These are phyloP conservation scores for Galerucella pusilla DNA, from an alignment of 2,888 invertebrate genomes.

Conservation along the genomic window DNA sequence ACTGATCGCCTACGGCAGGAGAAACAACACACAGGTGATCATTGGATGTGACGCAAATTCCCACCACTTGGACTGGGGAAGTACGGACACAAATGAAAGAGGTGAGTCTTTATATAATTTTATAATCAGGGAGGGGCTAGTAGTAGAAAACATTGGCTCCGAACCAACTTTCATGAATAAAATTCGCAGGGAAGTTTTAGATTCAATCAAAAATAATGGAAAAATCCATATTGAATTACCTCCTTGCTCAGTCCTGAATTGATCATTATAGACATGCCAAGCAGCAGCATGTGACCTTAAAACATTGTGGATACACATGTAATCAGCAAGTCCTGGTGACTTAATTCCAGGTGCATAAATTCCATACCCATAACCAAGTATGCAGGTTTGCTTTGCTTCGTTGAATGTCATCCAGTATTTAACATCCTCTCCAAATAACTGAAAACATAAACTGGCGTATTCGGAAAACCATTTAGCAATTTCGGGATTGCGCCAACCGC, in stretches of 20 bases:
- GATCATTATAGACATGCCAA: slow-evolving; percentile 71
- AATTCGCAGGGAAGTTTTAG: no score
- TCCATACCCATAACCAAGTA: slow-evolving; percentile 47
- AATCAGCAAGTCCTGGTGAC: slow-evolving; percentile 68
- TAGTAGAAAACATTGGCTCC: no score
- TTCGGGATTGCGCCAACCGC: slow-evolving; percentile 23
- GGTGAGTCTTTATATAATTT: no score
- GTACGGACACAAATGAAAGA: no score
- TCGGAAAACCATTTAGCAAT: slow-evolving; percentile 62
- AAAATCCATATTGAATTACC: slow-evolving; percentile 32
- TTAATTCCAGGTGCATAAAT: slow-evolving; percentile 59
- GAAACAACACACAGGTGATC: no score
- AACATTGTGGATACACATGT: slow-evolving; percentile 73
- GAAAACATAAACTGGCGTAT: slow-evolving; percentile 66
- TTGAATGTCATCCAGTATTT: slow-evolving; percentile 69
- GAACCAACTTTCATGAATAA: no score
- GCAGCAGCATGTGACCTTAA: slow-evolving; percentile 74
- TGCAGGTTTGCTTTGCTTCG: slow-evolving; percentile 62
- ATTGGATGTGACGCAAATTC: no score
- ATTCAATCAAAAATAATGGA: no score
- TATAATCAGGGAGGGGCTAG: no score
- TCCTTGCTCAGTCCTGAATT: slow-evolving; percentile 63
- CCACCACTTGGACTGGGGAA: no score
- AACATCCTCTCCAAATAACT: slow-evolving; percentile 54
- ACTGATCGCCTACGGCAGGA: no score